Base-by-base conservation (phyloP, 2,888 invertebrate genomes). In the Hypomecis punctinalis region DNA sequence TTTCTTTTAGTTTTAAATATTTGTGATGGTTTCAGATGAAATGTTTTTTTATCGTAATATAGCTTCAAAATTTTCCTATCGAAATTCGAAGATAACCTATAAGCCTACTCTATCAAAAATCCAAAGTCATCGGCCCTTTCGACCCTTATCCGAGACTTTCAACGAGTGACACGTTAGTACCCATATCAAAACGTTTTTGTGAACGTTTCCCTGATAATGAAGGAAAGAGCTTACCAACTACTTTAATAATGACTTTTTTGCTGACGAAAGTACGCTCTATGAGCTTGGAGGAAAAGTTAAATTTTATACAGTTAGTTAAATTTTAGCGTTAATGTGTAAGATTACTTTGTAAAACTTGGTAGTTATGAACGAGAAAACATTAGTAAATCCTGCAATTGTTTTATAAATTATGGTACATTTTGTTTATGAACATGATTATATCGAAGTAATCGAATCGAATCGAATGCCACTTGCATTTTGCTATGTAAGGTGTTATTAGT, bases 151-250 rank as follows among this genome's bases (percentile, higher is more conserved):
- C 60, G 36, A 61, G 61, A 61, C 63, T 70, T 67, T 68, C 64
- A 61, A 58, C 67, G 56, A 58, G 52, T 61, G 64, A 59, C 65
- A 53, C 60, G 61, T 47, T 52, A 64, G 60, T 63, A 68, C 73
- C 69, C 68, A 65, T 62, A 71, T 71, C 69, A 71, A 69, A 67
- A 57, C 63, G 70, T 70, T 70, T 73, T 73, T 70, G 68, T 61
- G 64, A 56, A 57, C 40, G 37, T 66, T 55, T 61, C 56, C 47
- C 62, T 65, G 58, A 68, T 69, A 71, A 69, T 61, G 59, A 60
- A 64, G 59, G 64, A 64, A 64, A 62, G 61, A 67, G 59, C 68
- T 59, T 54, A 61, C 51, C 39, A 71, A 68, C 66, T 68, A 61
- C 53, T 52, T 60, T 51, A 56, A 63, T 66, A 69, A 69, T 71